Conservation (phyloP, 2,888 invertebrate species). For the Pollenia amentaria region DNA sequence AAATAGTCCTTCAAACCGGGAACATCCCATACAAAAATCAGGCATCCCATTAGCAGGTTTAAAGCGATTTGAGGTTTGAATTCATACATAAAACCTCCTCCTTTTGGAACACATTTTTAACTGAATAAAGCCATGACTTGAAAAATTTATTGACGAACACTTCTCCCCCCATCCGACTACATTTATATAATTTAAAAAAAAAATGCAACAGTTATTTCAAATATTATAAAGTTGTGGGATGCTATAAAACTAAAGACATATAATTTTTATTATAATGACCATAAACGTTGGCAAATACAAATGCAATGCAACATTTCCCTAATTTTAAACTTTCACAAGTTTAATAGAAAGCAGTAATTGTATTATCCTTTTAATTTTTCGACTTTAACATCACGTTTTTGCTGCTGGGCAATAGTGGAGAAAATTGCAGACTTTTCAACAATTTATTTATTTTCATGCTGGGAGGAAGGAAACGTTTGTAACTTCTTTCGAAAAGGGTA, state of each 20-base stretch:
- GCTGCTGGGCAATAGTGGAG: constrained; percentile 16
- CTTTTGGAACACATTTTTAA: too few relatives aligned
- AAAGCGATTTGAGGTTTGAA: too few relatives aligned
- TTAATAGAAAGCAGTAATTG: constrained; percentile 14
- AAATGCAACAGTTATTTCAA: constrained; percentile 16
- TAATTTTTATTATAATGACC: constrained; percentile 65
- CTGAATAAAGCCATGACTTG: not conserved
- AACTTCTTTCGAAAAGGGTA: not conserved
- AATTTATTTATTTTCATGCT: constrained; percentile 34
- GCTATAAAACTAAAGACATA: constrained; percentile 56
- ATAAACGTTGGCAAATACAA: constrained; percentile 54
- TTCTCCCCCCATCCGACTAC: constrained; percentile 10
- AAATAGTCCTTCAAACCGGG: too few relatives aligned
- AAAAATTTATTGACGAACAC: not conserved
- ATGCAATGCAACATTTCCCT: constrained; percentile 39
- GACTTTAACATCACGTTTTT: constrained; percentile 48
- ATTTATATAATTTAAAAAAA: not conserved
- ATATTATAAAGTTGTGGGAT: constrained; percentile 44
- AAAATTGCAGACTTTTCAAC: constrained; percentile 45
- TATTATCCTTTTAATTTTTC: constrained; percentile 56
- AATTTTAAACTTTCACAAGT: not conserved
- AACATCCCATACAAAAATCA: too few relatives aligned
- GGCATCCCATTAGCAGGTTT: too few relatives aligned
- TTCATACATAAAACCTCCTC: too few relatives aligned
- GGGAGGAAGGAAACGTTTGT: not conserved